Base-by-base conservation (phyloP, 2,888 invertebrate genomes). In the Chironomus tentans region DNA sequence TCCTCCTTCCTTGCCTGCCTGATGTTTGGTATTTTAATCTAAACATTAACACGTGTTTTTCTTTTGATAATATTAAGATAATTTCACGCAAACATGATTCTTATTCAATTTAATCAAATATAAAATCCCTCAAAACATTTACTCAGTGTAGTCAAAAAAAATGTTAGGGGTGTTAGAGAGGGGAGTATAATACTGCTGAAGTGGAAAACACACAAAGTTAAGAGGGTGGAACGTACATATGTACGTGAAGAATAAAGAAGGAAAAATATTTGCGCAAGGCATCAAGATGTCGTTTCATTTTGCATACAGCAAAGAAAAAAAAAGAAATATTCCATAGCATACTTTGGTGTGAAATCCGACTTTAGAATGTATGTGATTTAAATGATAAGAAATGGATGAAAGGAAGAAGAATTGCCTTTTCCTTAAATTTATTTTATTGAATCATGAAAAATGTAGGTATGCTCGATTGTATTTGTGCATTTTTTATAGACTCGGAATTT, bases 51-150 rank as follows among this genome's bases (percentile, higher is more conserved):
- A 72, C 72, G 72, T 72, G 72, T 72, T 72, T 72, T 62, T 61
- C 61, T 65, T 22, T 24, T 22, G 72, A 72, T 72, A 72, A 72
- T 72, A 72, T 72, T 72, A 72, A 72, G 72, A 72, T 72, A 72
- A 72, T 72, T 72, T 72, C 72, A 72, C 72, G 72, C 72, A 72
- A 72, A 72, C 72, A 72, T 72, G 72, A 72, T 72, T 72, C 72
- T 72, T 72, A 72, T 72, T 72, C 72, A 72, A 72, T 72, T 72
- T 72, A 72, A 72, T 61, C 72, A 72, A 61, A 72, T 46, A 50
- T 24, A 65, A 24, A 65, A 65, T 50, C 72, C 72, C 72, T 72
- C 22, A 38, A 28, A 72, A 15, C 18, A 21, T 65, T 21, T 21
- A 65, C 24, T 22, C 62, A 10, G n/a, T 7, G 15, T 3, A 15